Percentiles rank a stretch among this genome's conserved stretches.
phyloP scores from a whole-genome alignment of 2,888 invertebrate species.

The Parascotia fuliginaria region DNA sequence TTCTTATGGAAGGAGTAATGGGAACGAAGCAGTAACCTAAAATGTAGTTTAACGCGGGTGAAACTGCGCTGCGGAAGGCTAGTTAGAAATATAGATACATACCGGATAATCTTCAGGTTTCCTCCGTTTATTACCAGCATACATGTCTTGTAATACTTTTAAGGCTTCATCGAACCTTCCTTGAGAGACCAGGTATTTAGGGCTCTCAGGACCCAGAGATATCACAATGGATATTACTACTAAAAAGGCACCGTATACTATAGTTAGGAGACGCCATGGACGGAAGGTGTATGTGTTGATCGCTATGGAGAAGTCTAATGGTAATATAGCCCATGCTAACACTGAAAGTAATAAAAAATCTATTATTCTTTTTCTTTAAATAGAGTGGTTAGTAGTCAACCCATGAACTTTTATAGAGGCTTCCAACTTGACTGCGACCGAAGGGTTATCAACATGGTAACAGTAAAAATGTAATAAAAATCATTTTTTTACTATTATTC shows the following conservation, averaged over 20 bases:
- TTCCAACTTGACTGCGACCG: too few relatives aligned
- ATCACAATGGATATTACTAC: conserved; percentile 84
- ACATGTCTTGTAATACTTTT: conserved; percentile 86
- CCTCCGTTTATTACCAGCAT: conserved; percentile 74
- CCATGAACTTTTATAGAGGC: too few relatives aligned
- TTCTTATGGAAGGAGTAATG: too few relatives aligned
- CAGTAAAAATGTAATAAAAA: too few relatives aligned
- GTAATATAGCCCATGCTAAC: conserved; percentile 89
- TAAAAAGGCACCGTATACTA: conserved; percentile 87
- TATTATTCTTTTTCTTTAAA: too few relatives aligned
- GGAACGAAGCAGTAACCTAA: too few relatives aligned
- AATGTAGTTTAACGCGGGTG: too few relatives aligned
- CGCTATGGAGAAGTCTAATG: conserved; percentile 75
- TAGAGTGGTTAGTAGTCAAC: too few relatives aligned
- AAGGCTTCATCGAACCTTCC: conserved; percentile 87
- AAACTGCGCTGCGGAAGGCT: too few relatives aligned
- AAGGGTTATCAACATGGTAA: too few relatives aligned
- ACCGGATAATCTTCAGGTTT: conserved; percentile 80
- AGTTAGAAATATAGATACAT: conserved; percentile 28
- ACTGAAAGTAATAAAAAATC: conserved; percentile 67
- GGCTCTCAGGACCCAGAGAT: conserved; percentile 90
- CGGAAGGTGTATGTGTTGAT: conserved; percentile 84
- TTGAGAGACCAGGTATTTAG: conserved; percentile 90
- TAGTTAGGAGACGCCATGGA: conserved; percentile 90
- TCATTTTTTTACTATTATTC: too few relatives aligned